These are phyloP conservation scores for Pelobates cultripes DNA, from an alignment of 2,797 vertebrate species.

Conservation along the genomic window DNA sequence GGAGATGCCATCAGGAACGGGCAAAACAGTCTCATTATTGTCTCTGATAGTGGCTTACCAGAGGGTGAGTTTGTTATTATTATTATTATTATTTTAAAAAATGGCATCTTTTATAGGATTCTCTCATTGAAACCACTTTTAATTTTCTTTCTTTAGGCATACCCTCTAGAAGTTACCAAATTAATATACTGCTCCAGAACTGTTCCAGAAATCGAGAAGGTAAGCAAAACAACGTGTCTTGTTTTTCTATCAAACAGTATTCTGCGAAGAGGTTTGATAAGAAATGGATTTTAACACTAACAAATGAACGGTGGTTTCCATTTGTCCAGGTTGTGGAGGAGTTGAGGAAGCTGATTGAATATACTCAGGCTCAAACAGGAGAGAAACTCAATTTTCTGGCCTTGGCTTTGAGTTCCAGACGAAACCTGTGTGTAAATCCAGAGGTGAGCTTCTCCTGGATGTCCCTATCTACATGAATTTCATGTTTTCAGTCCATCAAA, in stretches of 20 bases:
- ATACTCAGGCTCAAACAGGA: conserved; percentile 81
- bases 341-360: conserved; percentile 84
- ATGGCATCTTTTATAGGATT: no score
- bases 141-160: conserved; percentile 65
- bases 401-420: conserved; percentile 88
- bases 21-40: conserved; percentile 89
- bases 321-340: conserved; percentile 85
- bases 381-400: conserved; percentile 82
- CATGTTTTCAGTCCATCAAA: no score
- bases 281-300: no score
- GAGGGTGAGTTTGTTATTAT: conserved; percentile 68
- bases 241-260: no score
- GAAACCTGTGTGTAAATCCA: conserved; percentile 91
- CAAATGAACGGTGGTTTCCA: no score
- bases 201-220: conserved; percentile 94
- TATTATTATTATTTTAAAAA: no score
- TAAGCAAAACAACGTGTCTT: conserved; percentile 55
- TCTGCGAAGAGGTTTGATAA: not conserved
- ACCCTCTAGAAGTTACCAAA: conserved; percentile 87
- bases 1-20: conserved; percentile 94
- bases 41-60: conserved; percentile 92
- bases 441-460: conserved; percentile 74
- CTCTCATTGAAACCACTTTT: no score
- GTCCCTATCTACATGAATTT: no score
- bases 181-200: conserved; percentile 94